Evolutionary conservation across 2,888 invertebrate genomes (phyloP).

Genomic region (Drosophila quasianomalipes): DNA sequence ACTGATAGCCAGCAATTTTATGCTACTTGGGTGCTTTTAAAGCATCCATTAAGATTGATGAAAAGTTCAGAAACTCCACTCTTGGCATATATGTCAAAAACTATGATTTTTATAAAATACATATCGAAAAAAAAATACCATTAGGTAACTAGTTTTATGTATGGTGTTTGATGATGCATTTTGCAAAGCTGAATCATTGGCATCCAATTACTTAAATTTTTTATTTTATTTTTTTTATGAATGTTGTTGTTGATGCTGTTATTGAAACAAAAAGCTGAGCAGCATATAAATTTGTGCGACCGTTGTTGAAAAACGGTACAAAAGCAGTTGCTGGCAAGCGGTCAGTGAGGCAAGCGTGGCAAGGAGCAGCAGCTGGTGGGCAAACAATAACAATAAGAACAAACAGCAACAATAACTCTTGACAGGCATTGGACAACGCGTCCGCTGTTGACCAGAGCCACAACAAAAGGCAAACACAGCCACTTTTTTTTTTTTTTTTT

Average conservation of each 20-base stretch:
- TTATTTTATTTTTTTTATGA: conserved; percentile 3
- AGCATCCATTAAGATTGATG: background rate
- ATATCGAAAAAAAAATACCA: background rate
- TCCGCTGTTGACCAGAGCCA: conserved; percentile 51
- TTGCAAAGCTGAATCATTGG: conserved; percentile 10
- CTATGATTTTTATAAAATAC: conserved; percentile 27
- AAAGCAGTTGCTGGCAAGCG: conserved; percentile 38
- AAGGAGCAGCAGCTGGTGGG: conserved; percentile 8
- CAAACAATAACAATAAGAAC: conserved; percentile 41
- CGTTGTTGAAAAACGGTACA: conserved; percentile 43
- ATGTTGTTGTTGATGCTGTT: conserved; percentile 7
- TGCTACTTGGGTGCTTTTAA: background rate
- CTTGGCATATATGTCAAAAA: background rate
- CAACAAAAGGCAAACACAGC: conserved; percentile 31
- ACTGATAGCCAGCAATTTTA: background rate
- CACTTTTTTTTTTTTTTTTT: conserved; percentile 17
- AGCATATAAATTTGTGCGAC: conserved; percentile 41
- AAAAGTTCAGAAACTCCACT: background rate
- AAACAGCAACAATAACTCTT: conserved; percentile 60
- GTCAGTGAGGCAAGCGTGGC: conserved; percentile 19
- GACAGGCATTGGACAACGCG: conserved; percentile 68
- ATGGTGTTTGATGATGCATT: conserved; percentile 6
- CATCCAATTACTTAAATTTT: conserved; percentile 50
- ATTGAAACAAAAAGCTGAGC: conserved; percentile 47
- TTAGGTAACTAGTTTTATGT: conserved; percentile 15